phyloP scores from a whole-genome alignment of 2,888 invertebrate genomes.

The Napeogenes inachia region DNA sequence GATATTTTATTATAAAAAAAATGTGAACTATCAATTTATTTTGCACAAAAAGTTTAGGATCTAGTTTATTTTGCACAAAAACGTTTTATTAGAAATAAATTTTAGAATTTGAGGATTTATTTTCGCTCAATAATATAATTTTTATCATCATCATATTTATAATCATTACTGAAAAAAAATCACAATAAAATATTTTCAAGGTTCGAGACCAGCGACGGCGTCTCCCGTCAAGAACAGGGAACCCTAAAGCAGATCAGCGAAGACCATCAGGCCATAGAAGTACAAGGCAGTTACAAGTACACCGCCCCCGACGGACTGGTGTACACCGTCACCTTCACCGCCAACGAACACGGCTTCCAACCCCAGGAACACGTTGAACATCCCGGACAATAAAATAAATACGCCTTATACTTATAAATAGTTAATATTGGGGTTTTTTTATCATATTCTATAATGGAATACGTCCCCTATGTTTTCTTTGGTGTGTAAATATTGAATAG shows the following conservation, averaged over 20 bases:
- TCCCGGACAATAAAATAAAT: conserved; percentile 35
- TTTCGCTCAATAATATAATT: too few relatives aligned
- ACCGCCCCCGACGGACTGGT: conserved; percentile 72
- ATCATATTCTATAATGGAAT: background rate
- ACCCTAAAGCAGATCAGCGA: conserved; percentile 68
- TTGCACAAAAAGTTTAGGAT: too few relatives aligned
- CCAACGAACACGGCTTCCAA: conserved; percentile 79
- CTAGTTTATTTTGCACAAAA: too few relatives aligned
- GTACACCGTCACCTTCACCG: conserved; percentile 74
- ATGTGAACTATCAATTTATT: too few relatives aligned
- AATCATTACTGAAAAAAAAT: too few relatives aligned
- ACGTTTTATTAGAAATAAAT: too few relatives aligned
- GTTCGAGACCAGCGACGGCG: conserved; percentile 75
- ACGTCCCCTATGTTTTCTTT: conserved; percentile 11
- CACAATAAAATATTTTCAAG: conserved; percentile 33
- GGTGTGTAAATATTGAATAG: conserved; percentile 17
- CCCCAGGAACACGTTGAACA: conserved; percentile 65
- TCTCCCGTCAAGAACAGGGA: conserved; percentile 71
- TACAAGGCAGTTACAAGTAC: conserved; percentile 75
- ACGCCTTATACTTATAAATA: background rate
- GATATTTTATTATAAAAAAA: too few relatives aligned
- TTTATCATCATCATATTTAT: too few relatives aligned
- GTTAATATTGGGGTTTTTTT: background rate
- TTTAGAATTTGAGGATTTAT: too few relatives aligned
- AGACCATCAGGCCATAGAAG: conserved; percentile 69